Conservation (phyloP, 2,113 vertebrate species). For the Pristiophorus japonicus region DNA sequence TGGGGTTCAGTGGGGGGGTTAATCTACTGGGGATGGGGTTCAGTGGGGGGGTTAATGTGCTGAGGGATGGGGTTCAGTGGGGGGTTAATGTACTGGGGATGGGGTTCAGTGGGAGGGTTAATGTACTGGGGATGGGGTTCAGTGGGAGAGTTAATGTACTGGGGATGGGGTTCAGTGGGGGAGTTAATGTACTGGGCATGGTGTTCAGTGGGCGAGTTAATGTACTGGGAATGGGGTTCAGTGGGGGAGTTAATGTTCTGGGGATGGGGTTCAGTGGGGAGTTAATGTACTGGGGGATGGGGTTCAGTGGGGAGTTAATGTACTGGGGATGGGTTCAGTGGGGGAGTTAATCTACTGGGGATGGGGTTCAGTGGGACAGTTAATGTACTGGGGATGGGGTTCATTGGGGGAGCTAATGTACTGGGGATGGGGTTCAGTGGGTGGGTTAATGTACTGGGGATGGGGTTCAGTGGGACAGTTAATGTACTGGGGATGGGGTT, state of each 20-base stretch:
- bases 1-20: not conserved
- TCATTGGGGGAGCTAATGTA: too few species aligned
- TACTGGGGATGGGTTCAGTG: not conserved
- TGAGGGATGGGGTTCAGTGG: too few species aligned
- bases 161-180: not conserved
- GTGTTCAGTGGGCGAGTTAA: not conserved
- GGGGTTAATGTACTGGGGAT: not conserved
- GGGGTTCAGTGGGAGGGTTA: too few species aligned
- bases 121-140: too few species aligned
- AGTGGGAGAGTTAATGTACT: not conserved
- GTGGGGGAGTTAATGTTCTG: not conserved
- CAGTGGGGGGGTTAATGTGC: not conserved
- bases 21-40: not conserved
- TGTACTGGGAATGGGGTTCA: too few species aligned
- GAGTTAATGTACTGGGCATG: too few species aligned
- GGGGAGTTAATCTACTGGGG: too few species aligned
- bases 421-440: too few species aligned
- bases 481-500: not conserved
- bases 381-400: not conserved
- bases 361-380: not conserved
- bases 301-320: not conserved
- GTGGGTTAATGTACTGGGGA: too few species aligned
- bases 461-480: not conserved
- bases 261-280: not conserved
- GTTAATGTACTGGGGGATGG: not conserved